These are phyloP conservation scores for Tuberolachnus salignus DNA, from an alignment of 2,888 invertebrate genomes.

Conservation along the genomic window DNA sequence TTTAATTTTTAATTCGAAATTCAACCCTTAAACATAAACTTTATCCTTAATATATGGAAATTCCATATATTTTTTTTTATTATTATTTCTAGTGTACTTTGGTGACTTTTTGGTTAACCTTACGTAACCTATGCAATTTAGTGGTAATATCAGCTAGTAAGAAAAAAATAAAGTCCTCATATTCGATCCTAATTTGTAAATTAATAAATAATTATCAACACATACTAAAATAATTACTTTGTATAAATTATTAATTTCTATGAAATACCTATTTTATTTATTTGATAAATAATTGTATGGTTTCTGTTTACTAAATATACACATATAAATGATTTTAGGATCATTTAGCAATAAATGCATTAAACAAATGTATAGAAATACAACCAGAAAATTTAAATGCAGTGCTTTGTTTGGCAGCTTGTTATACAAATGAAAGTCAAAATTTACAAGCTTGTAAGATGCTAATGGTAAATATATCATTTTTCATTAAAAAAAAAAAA, in stretches of 20 bases:
- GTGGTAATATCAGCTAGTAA: too few relatives aligned
- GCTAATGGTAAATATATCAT: constrained; percentile 62
- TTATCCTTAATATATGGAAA: too few relatives aligned
- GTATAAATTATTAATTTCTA: background rate
- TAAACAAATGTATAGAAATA: constrained; percentile 81
- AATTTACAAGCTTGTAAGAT: constrained; percentile 84
- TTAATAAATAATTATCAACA: background rate
- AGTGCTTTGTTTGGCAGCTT: constrained; percentile 88
- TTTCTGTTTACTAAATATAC: background rate
- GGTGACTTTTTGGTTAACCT: too few relatives aligned
- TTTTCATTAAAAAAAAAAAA: background rate
- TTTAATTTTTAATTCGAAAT: too few relatives aligned
- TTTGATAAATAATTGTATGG: background rate
- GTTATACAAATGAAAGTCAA: constrained; percentile 94
- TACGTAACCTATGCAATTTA: too few relatives aligned
- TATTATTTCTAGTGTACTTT: too few relatives aligned
- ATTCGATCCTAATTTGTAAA: too few relatives aligned
- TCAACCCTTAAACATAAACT: too few relatives aligned
- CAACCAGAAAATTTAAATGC: constrained; percentile 82
- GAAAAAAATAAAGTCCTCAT: too few relatives aligned
- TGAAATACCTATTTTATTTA: background rate
- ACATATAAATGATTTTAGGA: constrained; percentile 67
- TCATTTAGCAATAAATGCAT: constrained; percentile 87
- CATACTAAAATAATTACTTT: background rate
- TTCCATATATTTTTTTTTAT: too few relatives aligned